Conservation (phyloP, 2,113 vertebrate species). For the Erythrolamprus reginae region DNA sequence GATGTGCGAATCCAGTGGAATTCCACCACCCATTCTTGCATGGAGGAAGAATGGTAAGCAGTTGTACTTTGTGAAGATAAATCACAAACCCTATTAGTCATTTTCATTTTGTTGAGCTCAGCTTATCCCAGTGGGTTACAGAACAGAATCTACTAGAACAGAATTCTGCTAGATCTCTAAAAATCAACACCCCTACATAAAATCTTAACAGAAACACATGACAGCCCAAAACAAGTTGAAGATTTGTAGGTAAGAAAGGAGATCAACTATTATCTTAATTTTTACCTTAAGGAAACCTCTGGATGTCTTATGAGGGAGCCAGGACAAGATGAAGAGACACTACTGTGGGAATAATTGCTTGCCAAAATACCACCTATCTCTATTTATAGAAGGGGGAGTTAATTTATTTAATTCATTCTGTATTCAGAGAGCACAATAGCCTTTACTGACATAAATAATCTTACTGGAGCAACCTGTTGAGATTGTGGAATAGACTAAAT, state of each 20-base stretch:
- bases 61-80: background rate
- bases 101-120: background rate
- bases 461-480: background rate
- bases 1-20: conserved; percentile 90
- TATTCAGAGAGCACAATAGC: background rate
- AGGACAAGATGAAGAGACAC: background rate
- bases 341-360: background rate
- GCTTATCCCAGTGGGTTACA: background rate
- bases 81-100: background rate
- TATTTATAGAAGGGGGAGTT: background rate
- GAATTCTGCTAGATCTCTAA: background rate
- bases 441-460: background rate
- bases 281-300: background rate
- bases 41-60: conserved; percentile 88
- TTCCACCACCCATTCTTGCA: conserved; percentile 85
- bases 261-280: background rate
- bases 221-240: background rate
- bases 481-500: background rate
- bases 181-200: background rate
- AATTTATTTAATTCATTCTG: background rate
- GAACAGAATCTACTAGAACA: no score
- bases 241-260: background rate
- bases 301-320: background rate
- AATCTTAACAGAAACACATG: background rate
- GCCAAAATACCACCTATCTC: background rate